Conservation (phyloP, 2,797 vertebrate species). For the Chloroceryle amazona region DNA sequence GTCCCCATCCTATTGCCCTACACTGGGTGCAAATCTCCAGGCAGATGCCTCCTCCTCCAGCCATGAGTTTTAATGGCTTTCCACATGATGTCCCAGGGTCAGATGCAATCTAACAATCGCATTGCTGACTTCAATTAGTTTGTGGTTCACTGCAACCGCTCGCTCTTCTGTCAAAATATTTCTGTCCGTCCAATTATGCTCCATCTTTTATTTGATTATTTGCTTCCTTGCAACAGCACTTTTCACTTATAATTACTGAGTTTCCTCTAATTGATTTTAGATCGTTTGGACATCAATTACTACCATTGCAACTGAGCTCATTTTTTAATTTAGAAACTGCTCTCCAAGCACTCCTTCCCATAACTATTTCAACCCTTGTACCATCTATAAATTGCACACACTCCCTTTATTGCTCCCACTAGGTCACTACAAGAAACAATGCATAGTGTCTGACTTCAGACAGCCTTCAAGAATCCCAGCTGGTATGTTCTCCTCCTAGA, state of each 20-base stretch:
- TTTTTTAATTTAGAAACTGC: slow-evolving; percentile 44
- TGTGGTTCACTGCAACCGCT: not conserved
- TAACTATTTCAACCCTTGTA: slow-evolving; percentile 19
- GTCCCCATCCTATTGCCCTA: not conserved
- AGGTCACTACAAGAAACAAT: not conserved
- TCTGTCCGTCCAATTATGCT: not conserved
- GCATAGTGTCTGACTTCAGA: not conserved
- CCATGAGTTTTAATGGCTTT: not conserved
- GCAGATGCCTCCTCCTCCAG: not conserved
- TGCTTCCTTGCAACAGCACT: slow-evolving; percentile 28
- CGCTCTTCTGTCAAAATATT: not conserved
- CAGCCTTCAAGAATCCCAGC: not conserved
- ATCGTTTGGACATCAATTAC: slow-evolving; percentile 43
- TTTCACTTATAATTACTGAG: slow-evolving; percentile 12
- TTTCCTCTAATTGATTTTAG: slow-evolving; percentile 30
- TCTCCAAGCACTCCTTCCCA: not conserved
- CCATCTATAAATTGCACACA: not conserved
- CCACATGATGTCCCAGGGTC: not conserved
- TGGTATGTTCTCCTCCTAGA: not conserved
- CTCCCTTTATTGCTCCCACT: not conserved
- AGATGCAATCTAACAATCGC: not conserved
- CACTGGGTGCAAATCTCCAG: not conserved
- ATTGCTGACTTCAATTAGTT: slow-evolving; percentile 10
- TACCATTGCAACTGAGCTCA: not conserved
- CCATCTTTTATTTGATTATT: slow-evolving; percentile 31